Conservation (phyloP, 2,888 invertebrate species). For the Chymomyza caudatula region DNA sequence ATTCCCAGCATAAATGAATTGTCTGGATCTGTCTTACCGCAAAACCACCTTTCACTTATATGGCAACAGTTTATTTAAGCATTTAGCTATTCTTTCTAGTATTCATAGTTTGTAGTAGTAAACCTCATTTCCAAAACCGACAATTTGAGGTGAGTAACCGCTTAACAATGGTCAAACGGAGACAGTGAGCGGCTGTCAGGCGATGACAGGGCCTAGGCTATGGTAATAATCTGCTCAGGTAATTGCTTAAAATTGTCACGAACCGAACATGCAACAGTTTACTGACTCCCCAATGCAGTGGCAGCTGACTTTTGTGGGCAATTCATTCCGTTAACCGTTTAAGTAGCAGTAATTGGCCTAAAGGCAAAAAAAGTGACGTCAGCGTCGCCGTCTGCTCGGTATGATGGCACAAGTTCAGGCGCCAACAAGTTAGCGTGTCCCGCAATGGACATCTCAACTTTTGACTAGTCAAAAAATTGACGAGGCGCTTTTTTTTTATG, state of each 20-base stretch:
- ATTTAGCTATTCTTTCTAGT: not conserved
- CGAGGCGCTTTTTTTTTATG: no score
- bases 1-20: not conserved
- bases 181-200: not conserved
- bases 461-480: not conserved
- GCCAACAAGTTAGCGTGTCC: not conserved
- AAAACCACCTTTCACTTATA: not conserved
- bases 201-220: not conserved
- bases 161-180: constrained; percentile 15
- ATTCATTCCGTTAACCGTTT: not conserved
- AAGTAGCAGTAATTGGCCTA: not conserved
- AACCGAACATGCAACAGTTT: constrained; percentile 60
- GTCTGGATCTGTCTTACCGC: not conserved
- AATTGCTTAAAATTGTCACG: constrained; percentile 69
- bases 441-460: not conserved
- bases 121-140: not conserved
- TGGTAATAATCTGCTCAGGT: constrained; percentile 27
- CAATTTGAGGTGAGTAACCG: constrained; percentile 13
- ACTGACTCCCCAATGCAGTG: constrained; percentile 39
- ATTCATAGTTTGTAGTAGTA: not conserved
- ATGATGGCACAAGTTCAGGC: not conserved
- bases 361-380: not conserved
- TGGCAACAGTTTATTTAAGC: not conserved
- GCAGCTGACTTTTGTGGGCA: not conserved
- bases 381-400: not conserved